Conservation (phyloP, 2,113 vertebrate genomes). For the Spizaetus ornatus region DNA sequence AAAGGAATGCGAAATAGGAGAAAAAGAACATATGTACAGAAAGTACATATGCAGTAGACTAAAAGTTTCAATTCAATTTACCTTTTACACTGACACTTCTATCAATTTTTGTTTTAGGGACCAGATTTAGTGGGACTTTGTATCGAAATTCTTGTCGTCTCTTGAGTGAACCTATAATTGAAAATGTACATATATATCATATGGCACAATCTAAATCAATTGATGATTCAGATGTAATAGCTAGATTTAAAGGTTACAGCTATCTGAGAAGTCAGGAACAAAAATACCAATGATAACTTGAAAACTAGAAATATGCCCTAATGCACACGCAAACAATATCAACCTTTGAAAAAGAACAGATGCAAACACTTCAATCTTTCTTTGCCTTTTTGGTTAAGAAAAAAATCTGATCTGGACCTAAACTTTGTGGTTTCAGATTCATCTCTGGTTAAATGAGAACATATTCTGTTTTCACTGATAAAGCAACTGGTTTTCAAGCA, state of each 20-base stretch:
- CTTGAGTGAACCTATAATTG: slow-evolving; percentile 63
- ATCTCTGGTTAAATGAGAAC: neutral
- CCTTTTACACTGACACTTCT: slow-evolving; percentile 83
- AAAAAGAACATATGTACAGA: neutral
- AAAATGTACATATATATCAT: neutral
- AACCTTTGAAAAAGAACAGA: neutral
- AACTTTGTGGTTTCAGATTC: neutral
- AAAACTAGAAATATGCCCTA: neutral
- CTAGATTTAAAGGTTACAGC: neutral
- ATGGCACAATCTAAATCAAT: neutral
- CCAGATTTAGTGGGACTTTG: slow-evolving; percentile 76
- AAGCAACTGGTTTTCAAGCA: neutral
- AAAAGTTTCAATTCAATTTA: slow-evolving; percentile 37
- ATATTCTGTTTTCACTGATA: neutral
- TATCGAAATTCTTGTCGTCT: slow-evolving; percentile 79
- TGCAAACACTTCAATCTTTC: neutral
- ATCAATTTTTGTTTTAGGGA: slow-evolving; percentile 82
- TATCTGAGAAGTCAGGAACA: neutral
- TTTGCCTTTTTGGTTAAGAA: neutral
- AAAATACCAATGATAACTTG: neutral
- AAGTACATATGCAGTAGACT: neutral
- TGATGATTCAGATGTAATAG: neutral
- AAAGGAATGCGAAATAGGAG: neutral
- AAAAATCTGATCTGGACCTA: neutral
- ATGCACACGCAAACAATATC: neutral